A percentile compares a stretch with the other conserved stretches of the same genome.
These are phyloP conservation scores for Cosmia pyralina DNA, from an alignment of 2,888 invertebrate species.

Conservation along the genomic window DNA sequence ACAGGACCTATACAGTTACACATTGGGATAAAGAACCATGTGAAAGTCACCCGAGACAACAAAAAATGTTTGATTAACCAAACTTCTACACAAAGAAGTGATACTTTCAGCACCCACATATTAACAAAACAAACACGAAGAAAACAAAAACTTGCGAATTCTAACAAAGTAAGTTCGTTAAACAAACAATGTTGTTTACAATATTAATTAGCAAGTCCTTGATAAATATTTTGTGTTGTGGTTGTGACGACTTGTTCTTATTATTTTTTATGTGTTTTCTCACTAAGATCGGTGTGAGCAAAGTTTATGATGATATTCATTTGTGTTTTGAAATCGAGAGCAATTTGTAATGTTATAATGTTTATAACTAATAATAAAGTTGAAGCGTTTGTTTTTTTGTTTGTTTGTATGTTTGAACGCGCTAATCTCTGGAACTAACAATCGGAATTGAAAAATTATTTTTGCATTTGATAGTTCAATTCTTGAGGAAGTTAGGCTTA, in stretches of 20 bases:
- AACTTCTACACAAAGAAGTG: constrained; percentile 43
- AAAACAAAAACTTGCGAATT: constrained; percentile 58
- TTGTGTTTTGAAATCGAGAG: no score
- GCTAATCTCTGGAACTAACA: no score
- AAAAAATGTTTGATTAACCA: constrained; percentile 13
- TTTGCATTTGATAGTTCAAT: no score
- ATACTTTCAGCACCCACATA: constrained; percentile 55
- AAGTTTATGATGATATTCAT: background rate
- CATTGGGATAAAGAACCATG: background rate
- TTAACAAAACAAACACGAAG: constrained; percentile 47
- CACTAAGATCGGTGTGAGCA: background rate
- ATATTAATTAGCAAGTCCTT: constrained; percentile 47
- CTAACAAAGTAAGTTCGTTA: constrained; percentile 32
- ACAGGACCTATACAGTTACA: background rate
- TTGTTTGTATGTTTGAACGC: no score
- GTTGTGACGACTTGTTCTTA: constrained; percentile 5
- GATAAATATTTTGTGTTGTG: constrained; percentile 36
- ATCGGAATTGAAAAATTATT: no score
- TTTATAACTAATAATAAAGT: no score
- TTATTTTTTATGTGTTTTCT: background rate
- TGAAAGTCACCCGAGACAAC: background rate
- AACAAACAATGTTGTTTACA: constrained; percentile 39
- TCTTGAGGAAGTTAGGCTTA: no score
- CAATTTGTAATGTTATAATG: no score
- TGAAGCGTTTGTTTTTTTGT: no score